Conservation (phyloP, 2,797 vertebrate species). For the Lacerta agilis region DNA sequence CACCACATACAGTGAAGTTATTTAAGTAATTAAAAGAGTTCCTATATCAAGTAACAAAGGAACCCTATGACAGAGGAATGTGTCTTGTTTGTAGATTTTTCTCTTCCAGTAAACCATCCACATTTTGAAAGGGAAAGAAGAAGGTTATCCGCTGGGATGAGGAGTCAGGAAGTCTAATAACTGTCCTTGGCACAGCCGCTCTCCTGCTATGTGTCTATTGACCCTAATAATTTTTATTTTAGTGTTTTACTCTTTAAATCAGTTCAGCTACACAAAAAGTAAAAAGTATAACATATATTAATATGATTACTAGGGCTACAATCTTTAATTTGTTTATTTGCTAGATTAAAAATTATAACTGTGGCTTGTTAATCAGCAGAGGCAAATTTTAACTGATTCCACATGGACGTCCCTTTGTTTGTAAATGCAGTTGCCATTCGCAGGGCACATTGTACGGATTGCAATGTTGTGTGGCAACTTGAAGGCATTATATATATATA, state of each 20-base stretch:
- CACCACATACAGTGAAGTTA: constrained; percentile 77
- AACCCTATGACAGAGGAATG: constrained; percentile 72
- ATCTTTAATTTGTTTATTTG: background rate
- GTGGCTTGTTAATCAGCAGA: background rate
- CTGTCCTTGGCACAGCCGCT: constrained; percentile 30
- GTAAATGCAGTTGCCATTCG: too few relatives aligned
- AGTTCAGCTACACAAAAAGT: background rate
- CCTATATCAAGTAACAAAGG: constrained; percentile 76
- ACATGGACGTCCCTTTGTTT: too few relatives aligned
- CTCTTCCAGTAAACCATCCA: constrained; percentile 70
- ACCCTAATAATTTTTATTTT: constrained; percentile 17
- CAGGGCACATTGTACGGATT: too few relatives aligned
- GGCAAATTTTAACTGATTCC: background rate
- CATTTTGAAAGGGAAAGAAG: constrained; percentile 72
- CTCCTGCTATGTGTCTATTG: background rate
- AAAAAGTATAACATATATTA: background rate
- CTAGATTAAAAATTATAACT: background rate
- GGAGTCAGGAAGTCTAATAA: constrained; percentile 61
- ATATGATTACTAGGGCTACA: background rate
- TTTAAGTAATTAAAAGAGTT: constrained; percentile 79
- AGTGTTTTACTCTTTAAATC: background rate
- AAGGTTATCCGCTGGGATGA: constrained; percentile 26
- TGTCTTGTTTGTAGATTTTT: constrained; percentile 75
- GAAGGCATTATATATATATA: too few relatives aligned
- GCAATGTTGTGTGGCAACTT: too few relatives aligned